A percentile compares a stretch with the other conserved stretches of the same genome.
phyloP scores from a whole-genome alignment of 1,140 invertebrate species.

The Harlomillsia oculata region DNA sequence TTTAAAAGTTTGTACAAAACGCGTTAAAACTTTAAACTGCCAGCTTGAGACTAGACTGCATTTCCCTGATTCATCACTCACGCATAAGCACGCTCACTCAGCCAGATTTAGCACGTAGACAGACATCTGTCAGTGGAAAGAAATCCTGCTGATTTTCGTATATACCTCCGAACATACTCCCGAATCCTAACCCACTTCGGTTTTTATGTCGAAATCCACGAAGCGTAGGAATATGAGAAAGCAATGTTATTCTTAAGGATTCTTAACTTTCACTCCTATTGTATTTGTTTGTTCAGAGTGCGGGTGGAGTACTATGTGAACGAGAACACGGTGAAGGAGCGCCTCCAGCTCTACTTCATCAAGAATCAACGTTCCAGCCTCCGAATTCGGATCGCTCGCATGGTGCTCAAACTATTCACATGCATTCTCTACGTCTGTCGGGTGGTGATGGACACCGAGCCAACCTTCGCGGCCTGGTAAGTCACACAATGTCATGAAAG shows the following conservation, averaged over 20 bases:
- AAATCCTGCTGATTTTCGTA: no score
- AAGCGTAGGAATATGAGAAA: not conserved
- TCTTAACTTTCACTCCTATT: not conserved
- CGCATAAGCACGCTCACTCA: no score
- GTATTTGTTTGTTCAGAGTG: constrained; percentile 62
- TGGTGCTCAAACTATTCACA: constrained; percentile 91
- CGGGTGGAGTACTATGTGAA: constrained; percentile 98
- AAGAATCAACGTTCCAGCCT: constrained; percentile 98
- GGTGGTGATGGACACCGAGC: constrained; percentile 78
- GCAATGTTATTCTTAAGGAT: not conserved
- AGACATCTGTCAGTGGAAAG: no score
- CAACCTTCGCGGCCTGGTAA: constrained; percentile 76
- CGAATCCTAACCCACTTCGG: no score
- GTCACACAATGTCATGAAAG: no score
- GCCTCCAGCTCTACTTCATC: constrained; percentile 95
- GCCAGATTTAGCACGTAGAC: no score
- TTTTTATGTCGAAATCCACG: no score
- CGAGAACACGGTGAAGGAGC: constrained; percentile 96
- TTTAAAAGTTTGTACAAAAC: no score
- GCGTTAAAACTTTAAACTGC: no score
- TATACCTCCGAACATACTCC: no score
- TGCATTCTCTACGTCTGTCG: constrained; percentile 91
- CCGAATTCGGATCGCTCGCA: constrained; percentile 90
- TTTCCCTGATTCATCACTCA: no score
- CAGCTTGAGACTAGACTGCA: no score